Conservation (phyloP, 2,888 invertebrate genomes). For the Ornithoptera alexandrae region DNA sequence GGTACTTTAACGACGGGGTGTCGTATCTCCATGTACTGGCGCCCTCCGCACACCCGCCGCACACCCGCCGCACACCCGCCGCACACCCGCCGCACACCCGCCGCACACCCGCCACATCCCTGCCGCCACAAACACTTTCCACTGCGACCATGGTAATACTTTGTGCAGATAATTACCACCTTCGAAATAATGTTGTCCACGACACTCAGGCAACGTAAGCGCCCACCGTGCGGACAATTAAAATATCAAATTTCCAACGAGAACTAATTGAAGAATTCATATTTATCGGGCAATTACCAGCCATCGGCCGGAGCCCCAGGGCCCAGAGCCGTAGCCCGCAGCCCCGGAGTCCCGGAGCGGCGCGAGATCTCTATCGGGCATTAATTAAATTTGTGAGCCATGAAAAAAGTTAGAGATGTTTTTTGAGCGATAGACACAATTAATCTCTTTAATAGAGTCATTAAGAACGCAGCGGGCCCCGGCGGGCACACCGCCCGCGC, state of each 20-base stretch:
- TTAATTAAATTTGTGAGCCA: constrained; percentile 76
- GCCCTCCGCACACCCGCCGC: no score
- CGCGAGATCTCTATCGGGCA: constrained; percentile 60
- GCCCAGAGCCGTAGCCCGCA: no score
- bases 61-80: no score
- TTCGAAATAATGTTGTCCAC: constrained; percentile 17
- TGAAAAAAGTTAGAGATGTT: constrained; percentile 60
- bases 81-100: no score
- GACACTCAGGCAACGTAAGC: neutral
- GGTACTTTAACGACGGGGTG: no score
- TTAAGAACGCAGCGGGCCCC: constrained; percentile 67
- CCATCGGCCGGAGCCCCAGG: constrained; percentile 33
- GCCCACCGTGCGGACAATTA: constrained; percentile 20
- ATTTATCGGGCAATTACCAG: no score
- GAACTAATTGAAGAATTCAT: constrained; percentile 34
- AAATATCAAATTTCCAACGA: constrained; percentile 38
- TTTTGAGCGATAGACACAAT: constrained; percentile 67
- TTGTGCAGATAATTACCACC: constrained; percentile 19
- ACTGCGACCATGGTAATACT: constrained; percentile 18
- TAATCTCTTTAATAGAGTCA: constrained; percentile 79
- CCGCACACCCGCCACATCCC: neutral
- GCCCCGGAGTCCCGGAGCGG: constrained; percentile 3
- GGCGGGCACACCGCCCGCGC: constrained; percentile 21
- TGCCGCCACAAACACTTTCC: constrained; percentile 20
- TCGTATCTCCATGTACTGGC: no score